phyloP scores from a whole-genome alignment of 1,140 invertebrate genomes.

The Bombus ignitus region DNA sequence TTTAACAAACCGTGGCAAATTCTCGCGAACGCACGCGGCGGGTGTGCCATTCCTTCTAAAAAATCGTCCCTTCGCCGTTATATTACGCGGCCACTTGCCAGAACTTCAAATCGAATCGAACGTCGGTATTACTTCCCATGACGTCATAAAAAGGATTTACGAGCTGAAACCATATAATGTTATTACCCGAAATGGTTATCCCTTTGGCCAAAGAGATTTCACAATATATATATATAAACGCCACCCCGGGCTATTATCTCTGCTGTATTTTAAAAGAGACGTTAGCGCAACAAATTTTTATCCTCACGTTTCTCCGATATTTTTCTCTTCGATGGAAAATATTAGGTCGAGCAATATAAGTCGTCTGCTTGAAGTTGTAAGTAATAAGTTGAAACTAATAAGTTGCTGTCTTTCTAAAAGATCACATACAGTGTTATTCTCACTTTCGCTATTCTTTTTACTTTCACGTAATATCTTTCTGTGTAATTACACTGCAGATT shows the following conservation, averaged over 20 bases:
- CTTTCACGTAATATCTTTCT: too few relatives aligned
- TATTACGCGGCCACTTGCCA: slow-evolving; percentile 10
- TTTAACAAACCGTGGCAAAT: not conserved
- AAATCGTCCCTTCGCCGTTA: not conserved
- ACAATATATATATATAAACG: not conserved
- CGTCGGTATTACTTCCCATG: slow-evolving; percentile 29
- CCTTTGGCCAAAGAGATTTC: slow-evolving; percentile 31
- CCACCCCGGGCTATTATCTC: too few relatives aligned
- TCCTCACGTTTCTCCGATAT: not conserved
- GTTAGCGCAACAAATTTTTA: not conserved
- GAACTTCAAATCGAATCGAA: slow-evolving; percentile 43
- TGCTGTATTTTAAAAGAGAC: not conserved
- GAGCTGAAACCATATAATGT: slow-evolving; percentile 37
- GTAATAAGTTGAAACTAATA: too few relatives aligned
- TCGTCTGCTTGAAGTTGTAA: too few relatives aligned
- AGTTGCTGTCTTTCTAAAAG: too few relatives aligned
- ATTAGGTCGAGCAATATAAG: not conserved
- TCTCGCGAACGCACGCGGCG: not conserved
- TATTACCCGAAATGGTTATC: slow-evolving; percentile 37
- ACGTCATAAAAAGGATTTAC: slow-evolving; percentile 31
- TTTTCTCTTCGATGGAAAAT: not conserved
- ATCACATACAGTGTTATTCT: too few relatives aligned
- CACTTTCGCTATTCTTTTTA: too few relatives aligned
- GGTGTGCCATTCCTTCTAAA: not conserved
- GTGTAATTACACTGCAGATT: too few relatives aligned